Evolutionary conservation across 1,140 invertebrate species (phyloP), one percentile per base, ranked within the genome.

Genomic region (Hylaeus anthracinus): DNA sequence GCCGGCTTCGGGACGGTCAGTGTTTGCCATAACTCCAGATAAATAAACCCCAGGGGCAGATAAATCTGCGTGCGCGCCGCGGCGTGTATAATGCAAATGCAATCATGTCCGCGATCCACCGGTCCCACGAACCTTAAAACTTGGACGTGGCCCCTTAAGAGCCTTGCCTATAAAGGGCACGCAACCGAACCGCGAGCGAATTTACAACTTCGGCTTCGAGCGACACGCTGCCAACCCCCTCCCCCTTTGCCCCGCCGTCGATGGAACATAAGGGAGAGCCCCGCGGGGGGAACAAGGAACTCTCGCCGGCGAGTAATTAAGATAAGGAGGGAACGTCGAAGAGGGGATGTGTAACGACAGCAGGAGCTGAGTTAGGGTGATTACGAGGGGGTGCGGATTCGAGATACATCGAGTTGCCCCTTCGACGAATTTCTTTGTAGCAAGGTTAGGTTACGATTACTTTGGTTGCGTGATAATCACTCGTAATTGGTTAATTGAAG

Each of bases 11-110:
- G 86, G 84, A 85, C 87, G 87, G 86, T 89, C 90, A 87, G 84
- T 91, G 90, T 91, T 91, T 92, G 90, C 90, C 89, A 91, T 91
- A 92, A 91, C 90, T 90, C 89, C 85, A 90, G 90, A 91, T 91
- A 90, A 91, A 91, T 91, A 90, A 92, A 91, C 86, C 87, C 85
- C 84, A 86, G 90, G 86, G 85, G 82, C 87, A 89, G 88, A 91
- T 91, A 91, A 91, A 91, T 91, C 88, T 90, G 88, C 88, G 89
- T 88, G 80, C 81, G 80, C 85, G 89, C 87, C 88, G 90, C 88
- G 72, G 89, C 88, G 86, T 92, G 91, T 91, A 91, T 90, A 90
- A 92, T 91, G 90, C 90, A 91, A 92, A 91, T 91, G 90, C 90
- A 90, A 90, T 91, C 90, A 90, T 91, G 90, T 91, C 88, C 89